Percentiles rank a stretch among this genome's conserved stretches.
These are phyloP conservation scores for Tiliqua scincoides DNA, from an alignment of 2,113 vertebrate genomes.

Conservation along the genomic window DNA sequence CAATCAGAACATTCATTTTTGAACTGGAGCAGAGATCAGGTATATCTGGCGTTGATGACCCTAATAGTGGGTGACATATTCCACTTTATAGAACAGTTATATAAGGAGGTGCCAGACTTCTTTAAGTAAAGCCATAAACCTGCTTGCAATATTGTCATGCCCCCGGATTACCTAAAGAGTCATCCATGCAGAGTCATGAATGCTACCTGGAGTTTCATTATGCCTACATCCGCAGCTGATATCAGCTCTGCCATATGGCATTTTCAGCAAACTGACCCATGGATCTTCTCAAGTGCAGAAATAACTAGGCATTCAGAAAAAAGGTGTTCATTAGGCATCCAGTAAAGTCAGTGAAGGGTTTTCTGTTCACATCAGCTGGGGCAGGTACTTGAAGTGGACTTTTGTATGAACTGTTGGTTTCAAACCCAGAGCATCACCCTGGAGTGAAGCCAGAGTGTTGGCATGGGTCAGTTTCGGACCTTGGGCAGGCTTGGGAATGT, in stretches of 20 bases:
- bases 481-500: not conserved
- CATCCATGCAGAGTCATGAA: no score
- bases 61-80: not conserved
- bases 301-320: not conserved
- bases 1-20: not conserved
- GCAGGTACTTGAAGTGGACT: not conserved
- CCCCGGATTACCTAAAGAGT: no score
- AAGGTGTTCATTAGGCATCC: not conserved
- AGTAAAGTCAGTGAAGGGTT: not conserved
- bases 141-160: not conserved
- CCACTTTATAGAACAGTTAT: not conserved
- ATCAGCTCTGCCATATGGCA: not conserved
- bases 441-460: conserved; percentile 7
- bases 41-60: not conserved
- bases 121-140: not conserved
- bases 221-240: not conserved
- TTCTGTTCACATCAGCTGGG: not conserved
- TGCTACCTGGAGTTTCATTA: not conserved
- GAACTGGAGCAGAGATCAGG: not conserved
- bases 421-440: conserved; percentile 4
- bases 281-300: not conserved
- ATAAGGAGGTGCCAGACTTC: not conserved
- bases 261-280: not conserved
- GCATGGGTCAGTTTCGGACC: not conserved
- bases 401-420: not conserved